Evolutionary conservation across 2,113 vertebrate genomes (phyloP).

Genomic region (Hucho hucho): DNA sequence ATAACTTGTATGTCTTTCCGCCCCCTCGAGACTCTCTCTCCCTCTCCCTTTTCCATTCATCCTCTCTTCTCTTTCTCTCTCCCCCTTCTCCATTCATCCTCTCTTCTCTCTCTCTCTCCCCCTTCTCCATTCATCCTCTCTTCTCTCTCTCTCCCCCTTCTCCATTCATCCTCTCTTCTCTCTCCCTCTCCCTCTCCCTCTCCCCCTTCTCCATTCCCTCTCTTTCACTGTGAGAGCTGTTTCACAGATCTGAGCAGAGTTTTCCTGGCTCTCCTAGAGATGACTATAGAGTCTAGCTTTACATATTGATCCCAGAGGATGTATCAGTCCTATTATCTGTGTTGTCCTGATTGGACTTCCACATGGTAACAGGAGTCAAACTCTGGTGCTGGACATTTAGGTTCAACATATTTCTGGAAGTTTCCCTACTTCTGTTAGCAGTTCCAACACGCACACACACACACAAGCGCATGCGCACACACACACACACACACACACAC

Average conservation of each 20-base stretch:
- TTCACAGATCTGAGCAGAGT: neutral
- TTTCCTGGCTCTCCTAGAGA: neutral
- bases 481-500: conserved; percentile 10
- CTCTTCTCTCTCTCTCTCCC: too few species aligned
- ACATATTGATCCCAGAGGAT: neutral
- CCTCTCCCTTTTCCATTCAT: too few species aligned
- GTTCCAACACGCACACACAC: too few species aligned
- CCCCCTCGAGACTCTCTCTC: conserved; percentile 7
- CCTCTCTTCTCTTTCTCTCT: too few species aligned
- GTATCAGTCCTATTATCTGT: neutral
- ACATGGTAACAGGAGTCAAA: neutral
- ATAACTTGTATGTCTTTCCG: conserved; percentile 65
- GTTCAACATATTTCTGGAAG: neutral
- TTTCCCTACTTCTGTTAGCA: conserved; percentile 21
- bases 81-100: too few species aligned
- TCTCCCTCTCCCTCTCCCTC: too few species aligned
- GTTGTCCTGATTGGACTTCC: neutral
- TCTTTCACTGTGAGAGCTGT: too few species aligned
- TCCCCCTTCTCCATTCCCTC: too few species aligned
- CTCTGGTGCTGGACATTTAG: neutral
- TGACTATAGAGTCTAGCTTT: neutral
- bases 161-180: too few species aligned
- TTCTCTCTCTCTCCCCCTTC: too few species aligned
- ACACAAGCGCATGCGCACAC: too few species aligned
- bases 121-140: too few species aligned